These are phyloP conservation scores for Sus scrofa DNA, from an alignment of 2,113 vertebrate species.

Conservation along the genomic window DNA sequence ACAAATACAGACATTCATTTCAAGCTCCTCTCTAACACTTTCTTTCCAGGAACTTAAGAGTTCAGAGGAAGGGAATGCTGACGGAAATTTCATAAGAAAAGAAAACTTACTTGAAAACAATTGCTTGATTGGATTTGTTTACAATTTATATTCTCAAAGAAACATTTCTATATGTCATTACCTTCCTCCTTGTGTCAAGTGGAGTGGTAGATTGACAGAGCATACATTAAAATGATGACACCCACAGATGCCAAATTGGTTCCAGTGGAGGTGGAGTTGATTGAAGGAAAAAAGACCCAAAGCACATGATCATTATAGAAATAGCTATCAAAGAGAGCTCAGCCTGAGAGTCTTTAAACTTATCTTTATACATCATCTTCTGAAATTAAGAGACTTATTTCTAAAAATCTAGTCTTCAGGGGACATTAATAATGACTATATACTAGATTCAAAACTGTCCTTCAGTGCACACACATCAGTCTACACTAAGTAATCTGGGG, in stretches of 20 bases:
- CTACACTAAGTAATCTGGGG: background rate
- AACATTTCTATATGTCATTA: slow-evolving; percentile 13
- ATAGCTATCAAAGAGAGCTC: background rate
- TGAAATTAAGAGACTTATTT: slow-evolving; percentile 39
- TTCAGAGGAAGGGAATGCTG: background rate
- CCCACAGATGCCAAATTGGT: slow-evolving; percentile 11
- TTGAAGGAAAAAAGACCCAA: background rate
- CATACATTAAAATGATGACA: slow-evolving; percentile 6
- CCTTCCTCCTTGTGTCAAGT: background rate
- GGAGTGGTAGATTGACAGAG: background rate
- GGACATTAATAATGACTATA: background rate
- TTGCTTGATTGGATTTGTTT: slow-evolving; percentile 32
- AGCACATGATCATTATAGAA: slow-evolving; percentile 5
- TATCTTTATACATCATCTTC: background rate
- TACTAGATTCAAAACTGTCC: background rate
- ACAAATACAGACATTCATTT: background rate
- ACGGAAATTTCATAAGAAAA: background rate
- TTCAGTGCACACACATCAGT: background rate
- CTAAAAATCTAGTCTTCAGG: background rate
- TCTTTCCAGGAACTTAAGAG: slow-evolving; percentile 16
- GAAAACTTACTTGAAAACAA: slow-evolving; percentile 45
- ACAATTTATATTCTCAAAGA: slow-evolving; percentile 44
- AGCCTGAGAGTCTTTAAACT: background rate
- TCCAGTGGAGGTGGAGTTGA: background rate
- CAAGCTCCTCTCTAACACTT: slow-evolving; percentile 4